phyloP scores from a whole-genome alignment of 2,113 vertebrate species.

The Seriola dumerili region DNA sequence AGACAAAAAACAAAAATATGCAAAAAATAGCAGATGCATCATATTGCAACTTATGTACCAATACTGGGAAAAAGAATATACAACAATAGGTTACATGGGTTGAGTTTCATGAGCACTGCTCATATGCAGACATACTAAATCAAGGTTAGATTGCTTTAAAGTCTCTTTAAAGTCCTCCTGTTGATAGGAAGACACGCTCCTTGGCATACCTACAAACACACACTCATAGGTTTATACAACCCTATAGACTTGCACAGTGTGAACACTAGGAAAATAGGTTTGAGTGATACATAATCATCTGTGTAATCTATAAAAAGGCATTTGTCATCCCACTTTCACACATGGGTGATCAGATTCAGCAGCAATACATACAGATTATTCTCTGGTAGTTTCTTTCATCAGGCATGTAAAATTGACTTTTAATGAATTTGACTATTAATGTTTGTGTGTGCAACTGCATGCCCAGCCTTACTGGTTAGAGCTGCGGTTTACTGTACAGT shows the following conservation, averaged over 20 bases:
- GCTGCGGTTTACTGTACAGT: background rate
- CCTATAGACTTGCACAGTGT: background rate
- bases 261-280: constrained; percentile 16
- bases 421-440: background rate
- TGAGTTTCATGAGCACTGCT: background rate
- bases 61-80: background rate
- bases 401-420: background rate
- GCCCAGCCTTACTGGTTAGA: background rate
- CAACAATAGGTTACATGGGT: no score
- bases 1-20: background rate
- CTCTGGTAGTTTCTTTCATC: background rate
- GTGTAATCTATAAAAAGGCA: background rate
- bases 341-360: background rate
- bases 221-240: background rate
- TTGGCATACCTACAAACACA: constrained; percentile 5
- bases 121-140: background rate
- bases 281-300: background rate
- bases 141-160: background rate
- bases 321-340: background rate
- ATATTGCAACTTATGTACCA: background rate
- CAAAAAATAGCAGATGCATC: background rate
- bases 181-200: background rate
- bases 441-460: background rate
- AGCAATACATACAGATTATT: background rate
- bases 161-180: background rate